Evolutionary conservation across 92 coral and sea anemone species (phyloP).

Genomic region (Heteractis magnifica): DNA sequence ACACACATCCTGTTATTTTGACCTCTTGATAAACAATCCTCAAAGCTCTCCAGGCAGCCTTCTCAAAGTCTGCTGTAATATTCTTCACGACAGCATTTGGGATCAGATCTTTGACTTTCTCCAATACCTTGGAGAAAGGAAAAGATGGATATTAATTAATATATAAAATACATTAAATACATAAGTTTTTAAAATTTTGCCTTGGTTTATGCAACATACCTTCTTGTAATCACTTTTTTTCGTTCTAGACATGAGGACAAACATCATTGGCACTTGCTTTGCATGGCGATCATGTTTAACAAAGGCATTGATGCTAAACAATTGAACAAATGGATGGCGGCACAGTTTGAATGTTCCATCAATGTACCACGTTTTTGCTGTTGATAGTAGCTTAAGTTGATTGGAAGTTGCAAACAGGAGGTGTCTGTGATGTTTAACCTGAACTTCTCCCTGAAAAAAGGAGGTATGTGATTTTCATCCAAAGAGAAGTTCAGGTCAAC

Average conservation of each 20-base stretch:
- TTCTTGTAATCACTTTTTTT: constrained; percentile 29
- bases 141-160: background rate
- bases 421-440: background rate
- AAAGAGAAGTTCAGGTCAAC: no score
- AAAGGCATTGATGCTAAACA: constrained; percentile 32
- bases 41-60: constrained; percentile 34
- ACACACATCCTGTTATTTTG: constrained; percentile 26
- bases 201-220: background rate
- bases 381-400: constrained; percentile 22
- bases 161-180: no score
- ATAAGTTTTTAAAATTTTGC: no score
- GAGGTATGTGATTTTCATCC: no score
- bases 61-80: background rate
- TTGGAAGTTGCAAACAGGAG: constrained; percentile 29
- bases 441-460: constrained; percentile 21
- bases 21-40: constrained; percentile 19
- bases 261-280: constrained; percentile 47
- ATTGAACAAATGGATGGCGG: constrained; percentile 29
- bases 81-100: background rate
- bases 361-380: constrained; percentile 35
- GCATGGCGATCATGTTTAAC: constrained; percentile 20
- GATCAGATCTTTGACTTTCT: background rate
- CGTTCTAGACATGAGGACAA: constrained; percentile 30
- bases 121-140: background rate
- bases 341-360: constrained; percentile 40